These are phyloP conservation scores for Nycteola revayana DNA, from an alignment of 2,888 invertebrate species.

Conservation along the genomic window DNA sequence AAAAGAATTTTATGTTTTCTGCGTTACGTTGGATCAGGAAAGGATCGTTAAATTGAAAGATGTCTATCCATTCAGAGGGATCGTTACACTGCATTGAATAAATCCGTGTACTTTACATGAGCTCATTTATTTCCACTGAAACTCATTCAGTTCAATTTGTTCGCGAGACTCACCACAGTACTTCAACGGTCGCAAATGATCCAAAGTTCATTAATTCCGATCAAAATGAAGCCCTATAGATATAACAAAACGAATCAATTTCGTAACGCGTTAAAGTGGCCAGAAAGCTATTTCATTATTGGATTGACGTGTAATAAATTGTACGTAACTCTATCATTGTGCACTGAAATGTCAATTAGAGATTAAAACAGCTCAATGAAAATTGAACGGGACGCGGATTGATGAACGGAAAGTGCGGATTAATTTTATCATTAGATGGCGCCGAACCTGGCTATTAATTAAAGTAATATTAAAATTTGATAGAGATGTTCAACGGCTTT, in stretches of 20 bases:
- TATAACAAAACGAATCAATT: too few relatives aligned
- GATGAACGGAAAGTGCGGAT: constrained; percentile 51
- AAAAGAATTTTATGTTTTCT: too few relatives aligned
- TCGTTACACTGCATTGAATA: constrained; percentile 21
- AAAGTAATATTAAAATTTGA: constrained; percentile 49
- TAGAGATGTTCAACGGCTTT: constrained; percentile 34
- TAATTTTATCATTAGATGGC: constrained; percentile 50
- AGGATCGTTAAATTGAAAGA: too few relatives aligned
- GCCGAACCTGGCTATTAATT: constrained; percentile 43
- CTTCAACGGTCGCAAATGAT: too few relatives aligned
- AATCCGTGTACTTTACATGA: constrained; percentile 21
- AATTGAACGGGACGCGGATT: constrained; percentile 53
- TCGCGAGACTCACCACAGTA: constrained; percentile 22
- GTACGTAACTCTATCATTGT: constrained; percentile 45
- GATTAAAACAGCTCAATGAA: constrained; percentile 56
- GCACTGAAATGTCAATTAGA: constrained; percentile 62
- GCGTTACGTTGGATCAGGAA: too few relatives aligned
- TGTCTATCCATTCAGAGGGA: constrained; percentile 24
- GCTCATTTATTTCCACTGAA: constrained; percentile 24
- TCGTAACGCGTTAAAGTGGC: too few relatives aligned
- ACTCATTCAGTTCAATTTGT: constrained; percentile 30
- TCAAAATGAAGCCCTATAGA: too few relatives aligned
- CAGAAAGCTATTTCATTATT: too few relatives aligned
- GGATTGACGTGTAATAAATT: constrained; percentile 38
- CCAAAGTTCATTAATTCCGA: constrained; percentile 7